phyloP scores from a whole-genome alignment of 2,888 invertebrate species.

The Helicoverpa assulta region DNA sequence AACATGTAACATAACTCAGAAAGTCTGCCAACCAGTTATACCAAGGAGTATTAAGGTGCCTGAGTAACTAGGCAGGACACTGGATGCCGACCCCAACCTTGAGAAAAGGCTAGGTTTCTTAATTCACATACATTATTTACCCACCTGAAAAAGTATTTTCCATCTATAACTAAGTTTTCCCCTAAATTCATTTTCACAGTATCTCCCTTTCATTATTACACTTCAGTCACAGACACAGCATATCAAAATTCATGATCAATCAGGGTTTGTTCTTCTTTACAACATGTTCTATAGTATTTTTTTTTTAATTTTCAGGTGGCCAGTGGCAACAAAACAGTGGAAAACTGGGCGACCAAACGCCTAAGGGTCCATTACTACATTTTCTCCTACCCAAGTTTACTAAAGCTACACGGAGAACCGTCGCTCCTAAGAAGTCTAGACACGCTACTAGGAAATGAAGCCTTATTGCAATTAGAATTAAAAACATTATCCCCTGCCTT shows the following conservation, averaged over 20 bases:
- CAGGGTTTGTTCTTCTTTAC: background rate
- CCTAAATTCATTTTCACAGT: background rate
- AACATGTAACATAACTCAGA: too few relatives aligned
- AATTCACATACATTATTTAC: too few relatives aligned
- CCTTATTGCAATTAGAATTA: constrained; percentile 95
- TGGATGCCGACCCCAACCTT: too few relatives aligned
- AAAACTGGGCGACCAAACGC: constrained; percentile 93
- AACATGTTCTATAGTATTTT: background rate
- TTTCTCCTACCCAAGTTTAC: constrained; percentile 94
- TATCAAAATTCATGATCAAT: background rate
- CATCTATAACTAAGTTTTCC: background rate
- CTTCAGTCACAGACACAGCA: constrained; percentile 6
- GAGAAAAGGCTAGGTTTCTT: too few relatives aligned
- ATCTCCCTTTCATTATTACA: background rate
- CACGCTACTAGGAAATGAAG: constrained; percentile 94
- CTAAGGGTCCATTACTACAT: constrained; percentile 94
- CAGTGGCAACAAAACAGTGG: constrained; percentile 94
- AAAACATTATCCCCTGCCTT: constrained; percentile 95
- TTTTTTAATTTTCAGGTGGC: constrained; percentile 87
- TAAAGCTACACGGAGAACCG: constrained; percentile 95
- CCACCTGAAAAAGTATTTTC: background rate
- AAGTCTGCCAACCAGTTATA: too few relatives aligned
- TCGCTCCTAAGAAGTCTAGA: constrained; percentile 93
- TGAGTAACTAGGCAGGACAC: too few relatives aligned
- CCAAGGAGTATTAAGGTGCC: too few relatives aligned